phyloP scores from a whole-genome alignment of 2,888 invertebrate genomes.

The Dynastes tityus region DNA sequence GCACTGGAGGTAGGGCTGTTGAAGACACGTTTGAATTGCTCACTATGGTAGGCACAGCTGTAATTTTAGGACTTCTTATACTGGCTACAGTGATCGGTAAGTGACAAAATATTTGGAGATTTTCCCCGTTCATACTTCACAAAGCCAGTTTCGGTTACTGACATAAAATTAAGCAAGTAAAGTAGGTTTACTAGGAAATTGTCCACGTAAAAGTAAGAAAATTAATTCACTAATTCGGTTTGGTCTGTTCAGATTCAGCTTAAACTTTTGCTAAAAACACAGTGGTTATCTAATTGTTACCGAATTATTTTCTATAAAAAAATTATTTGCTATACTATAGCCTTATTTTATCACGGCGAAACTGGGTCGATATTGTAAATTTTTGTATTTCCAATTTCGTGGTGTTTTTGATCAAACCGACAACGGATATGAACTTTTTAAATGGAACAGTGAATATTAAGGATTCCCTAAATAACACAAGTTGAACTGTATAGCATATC shows the following conservation, averaged over 20 bases:
- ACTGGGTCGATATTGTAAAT: too few species aligned
- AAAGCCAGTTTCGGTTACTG: neutral
- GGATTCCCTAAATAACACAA: too few species aligned
- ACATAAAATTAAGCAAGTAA: neutral
- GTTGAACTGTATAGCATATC: too few species aligned
- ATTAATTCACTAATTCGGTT: neutral
- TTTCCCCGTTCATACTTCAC: neutral
- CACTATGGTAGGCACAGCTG: constrained; percentile 76
- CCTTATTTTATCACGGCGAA: too few species aligned
- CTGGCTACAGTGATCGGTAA: constrained; percentile 78
- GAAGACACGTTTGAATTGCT: constrained; percentile 73
- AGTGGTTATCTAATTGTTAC: neutral
- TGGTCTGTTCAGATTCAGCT: neutral
- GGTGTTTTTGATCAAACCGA: too few species aligned
- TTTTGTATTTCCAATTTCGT: too few species aligned
- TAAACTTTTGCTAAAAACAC: neutral
- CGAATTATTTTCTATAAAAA: too few species aligned
- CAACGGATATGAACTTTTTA: too few species aligned
- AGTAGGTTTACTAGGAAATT: neutral
- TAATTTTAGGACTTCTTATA: constrained; percentile 76
- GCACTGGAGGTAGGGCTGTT: constrained; percentile 48
- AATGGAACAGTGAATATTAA: too few species aligned
- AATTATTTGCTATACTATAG: too few species aligned
- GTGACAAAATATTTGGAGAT: constrained; percentile 55
- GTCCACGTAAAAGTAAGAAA: neutral